Percentiles rank a stretch among this genome's conserved stretches.
Conservation (phyloP, 2,888 invertebrate species). For the Aplocera efformata region DNA sequence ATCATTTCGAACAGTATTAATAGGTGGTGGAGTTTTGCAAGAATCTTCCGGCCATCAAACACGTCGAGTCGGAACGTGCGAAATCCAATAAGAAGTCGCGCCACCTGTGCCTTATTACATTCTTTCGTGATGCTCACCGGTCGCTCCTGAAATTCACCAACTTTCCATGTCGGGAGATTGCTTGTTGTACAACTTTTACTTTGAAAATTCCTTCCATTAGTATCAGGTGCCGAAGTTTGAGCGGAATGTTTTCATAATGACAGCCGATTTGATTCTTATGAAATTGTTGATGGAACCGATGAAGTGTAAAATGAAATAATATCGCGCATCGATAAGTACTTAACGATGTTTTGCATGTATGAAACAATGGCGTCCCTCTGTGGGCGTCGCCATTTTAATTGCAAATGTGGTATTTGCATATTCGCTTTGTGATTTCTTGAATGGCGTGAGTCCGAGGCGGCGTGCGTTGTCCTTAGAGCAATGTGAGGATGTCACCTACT, state of each 20-base stretch:
- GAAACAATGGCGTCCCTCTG: slow-evolving; percentile 70
- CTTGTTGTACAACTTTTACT: slow-evolving; percentile 73
- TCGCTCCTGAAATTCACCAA: slow-evolving; percentile 64
- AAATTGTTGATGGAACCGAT: slow-evolving; percentile 7
- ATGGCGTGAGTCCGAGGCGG: slow-evolving; percentile 64
- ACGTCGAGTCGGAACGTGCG: slow-evolving; percentile 74
- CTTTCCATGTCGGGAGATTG: slow-evolving; percentile 71
- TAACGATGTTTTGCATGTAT: slow-evolving; percentile 47
- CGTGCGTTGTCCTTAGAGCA: slow-evolving; percentile 52
- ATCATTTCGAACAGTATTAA: slow-evolving; percentile 60
- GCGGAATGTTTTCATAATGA: slow-evolving; percentile 58
- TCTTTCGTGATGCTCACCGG: slow-evolving; percentile 69
- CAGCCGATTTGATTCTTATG: slow-evolving; percentile 29
- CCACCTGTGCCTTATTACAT: slow-evolving; percentile 79
- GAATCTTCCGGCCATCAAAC: slow-evolving; percentile 76
- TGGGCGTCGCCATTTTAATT: slow-evolving; percentile 73
- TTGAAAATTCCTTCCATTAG: slow-evolving; percentile 72
- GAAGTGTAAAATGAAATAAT: slow-evolving; percentile 18
- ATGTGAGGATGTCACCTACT: slow-evolving; percentile 39
- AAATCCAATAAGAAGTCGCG: slow-evolving; percentile 77
- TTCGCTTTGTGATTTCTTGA: slow-evolving; percentile 71
- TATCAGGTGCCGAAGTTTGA: slow-evolving; percentile 59
- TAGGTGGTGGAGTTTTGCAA: slow-evolving; percentile 69
- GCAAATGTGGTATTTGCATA: slow-evolving; percentile 75
- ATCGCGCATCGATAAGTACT: slow-evolving; percentile 41